Evolutionary conservation across 30 jellyfish, hydroid and myxozoan genomes (phyloP), one percentile per base, ranked within the genome.

Genomic region (Hydractinia echinata): DNA sequence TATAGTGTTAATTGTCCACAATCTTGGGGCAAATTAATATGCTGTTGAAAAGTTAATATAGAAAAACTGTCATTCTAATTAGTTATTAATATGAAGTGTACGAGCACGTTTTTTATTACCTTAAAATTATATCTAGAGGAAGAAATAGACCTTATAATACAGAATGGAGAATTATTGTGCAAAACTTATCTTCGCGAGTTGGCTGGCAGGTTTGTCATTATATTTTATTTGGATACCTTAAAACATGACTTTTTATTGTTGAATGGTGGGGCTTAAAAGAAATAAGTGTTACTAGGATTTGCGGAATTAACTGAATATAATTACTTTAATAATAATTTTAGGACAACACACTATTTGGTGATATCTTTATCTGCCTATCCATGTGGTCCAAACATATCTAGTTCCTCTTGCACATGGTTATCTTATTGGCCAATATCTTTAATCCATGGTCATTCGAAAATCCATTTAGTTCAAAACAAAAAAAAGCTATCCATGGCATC

Each of bases 101-200:
- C 44, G 2, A 2, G 44, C 1, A 30, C 2, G 44, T 2, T 30
- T 30, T 30, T 30, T 30, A 30, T 30, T 30, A 30, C 44, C 2
- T 30, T 30, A 30, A 30, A 30, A 30, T 30, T 30, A 0, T 30
- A 30, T 30, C 44, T 51, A 55, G 85, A 39, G 85, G 85, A 5
- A 56, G 85, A 51, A 54, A 51, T 44, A 14, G 85, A 10, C 85
- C 85, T 53, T 77, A 77, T 54, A 77, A 77, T 55, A 77, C 85
- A 54, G 85, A 77, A 54, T 77, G 85, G 85, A 51, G 85, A 51
- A 18, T 77, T 16, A 77, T 77, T 54, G 85, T 77, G 8, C 53
- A 61, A 61, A 77, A 77, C 55, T 55, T 77, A 20, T 77, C 85
- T 10, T 77, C 85, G 0, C 76, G 85, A 18, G 85, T 77, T 10